Conservation (phyloP, 2,113 vertebrate genomes). For the Morphnarchus princeps region DNA sequence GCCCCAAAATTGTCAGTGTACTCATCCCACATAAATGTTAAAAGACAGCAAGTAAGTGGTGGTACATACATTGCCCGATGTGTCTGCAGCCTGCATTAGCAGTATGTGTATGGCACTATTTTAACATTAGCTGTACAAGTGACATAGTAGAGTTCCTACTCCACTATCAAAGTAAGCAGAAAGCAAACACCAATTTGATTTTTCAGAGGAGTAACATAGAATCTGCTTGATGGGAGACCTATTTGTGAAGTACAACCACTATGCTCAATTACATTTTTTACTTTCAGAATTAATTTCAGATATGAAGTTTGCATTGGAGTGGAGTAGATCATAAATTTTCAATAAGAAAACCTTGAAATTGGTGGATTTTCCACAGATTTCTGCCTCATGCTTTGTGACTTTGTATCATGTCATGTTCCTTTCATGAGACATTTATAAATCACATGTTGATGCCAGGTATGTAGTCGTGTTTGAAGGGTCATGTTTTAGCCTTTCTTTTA, state of each 20-base stretch:
- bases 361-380: background rate
- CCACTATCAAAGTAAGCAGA: background rate
- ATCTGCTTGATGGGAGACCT: fast-evolving
- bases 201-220: background rate
- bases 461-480: background rate
- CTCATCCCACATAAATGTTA: background rate
- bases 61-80: background rate
- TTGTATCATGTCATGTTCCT: background rate
- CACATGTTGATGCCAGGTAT: background rate
- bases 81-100: background rate
- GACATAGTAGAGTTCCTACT: background rate
- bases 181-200: background rate
- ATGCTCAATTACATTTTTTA: background rate
- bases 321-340: background rate
- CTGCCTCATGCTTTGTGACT: background rate
- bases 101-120: background rate
- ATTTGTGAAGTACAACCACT: background rate
- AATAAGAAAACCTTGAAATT: background rate
- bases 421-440: background rate
- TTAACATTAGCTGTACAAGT: background rate
- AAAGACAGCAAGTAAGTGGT: background rate
- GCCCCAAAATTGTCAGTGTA: background rate
- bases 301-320: background rate
- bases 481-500: background rate
- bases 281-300: background rate